Conservation (phyloP, 64 coral and sea anemone species). For the Actinia equina region DNA sequence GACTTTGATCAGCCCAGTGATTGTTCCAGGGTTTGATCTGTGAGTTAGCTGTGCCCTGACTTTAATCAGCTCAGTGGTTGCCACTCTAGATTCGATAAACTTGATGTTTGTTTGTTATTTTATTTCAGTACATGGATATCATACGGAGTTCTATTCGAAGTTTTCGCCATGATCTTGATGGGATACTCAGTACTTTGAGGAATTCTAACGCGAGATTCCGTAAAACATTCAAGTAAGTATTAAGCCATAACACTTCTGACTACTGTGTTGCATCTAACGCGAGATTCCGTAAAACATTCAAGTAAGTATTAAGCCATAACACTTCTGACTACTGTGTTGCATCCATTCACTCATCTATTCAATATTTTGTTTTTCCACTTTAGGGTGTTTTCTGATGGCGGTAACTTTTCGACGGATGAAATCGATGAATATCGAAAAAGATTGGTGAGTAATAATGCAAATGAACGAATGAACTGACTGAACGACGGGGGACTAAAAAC, state of each 20-base stretch:
- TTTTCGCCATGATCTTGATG: conserved; percentile 97
- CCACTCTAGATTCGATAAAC: too few species aligned
- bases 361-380: background rate
- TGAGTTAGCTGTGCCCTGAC: too few species aligned
- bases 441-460: conserved; percentile 41
- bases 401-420: conserved; percentile 96
- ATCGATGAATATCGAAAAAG: conserved; percentile 92
- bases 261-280: conserved; percentile 57
- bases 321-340: background rate
- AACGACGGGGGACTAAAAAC: too few species aligned
- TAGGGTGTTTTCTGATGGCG: conserved; percentile 98
- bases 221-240: conserved; percentile 87
- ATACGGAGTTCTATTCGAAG: conserved; percentile 89
- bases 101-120: background rate
- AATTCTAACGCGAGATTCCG: conserved; percentile 98
- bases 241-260: background rate
- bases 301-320: conserved; percentile 46
- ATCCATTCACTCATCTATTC: background rate
- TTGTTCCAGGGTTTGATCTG: too few species aligned
- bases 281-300: conserved; percentile 95
- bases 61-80: too few species aligned
- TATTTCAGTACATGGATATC: conserved; percentile 82
- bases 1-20: too few species aligned
- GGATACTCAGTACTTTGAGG: conserved; percentile 86
- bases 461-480: too few species aligned